Base-by-base conservation (phyloP, 37 sponge, comb jelly and placozoan genomes). In the Diacarnus erythraeanus region DNA sequence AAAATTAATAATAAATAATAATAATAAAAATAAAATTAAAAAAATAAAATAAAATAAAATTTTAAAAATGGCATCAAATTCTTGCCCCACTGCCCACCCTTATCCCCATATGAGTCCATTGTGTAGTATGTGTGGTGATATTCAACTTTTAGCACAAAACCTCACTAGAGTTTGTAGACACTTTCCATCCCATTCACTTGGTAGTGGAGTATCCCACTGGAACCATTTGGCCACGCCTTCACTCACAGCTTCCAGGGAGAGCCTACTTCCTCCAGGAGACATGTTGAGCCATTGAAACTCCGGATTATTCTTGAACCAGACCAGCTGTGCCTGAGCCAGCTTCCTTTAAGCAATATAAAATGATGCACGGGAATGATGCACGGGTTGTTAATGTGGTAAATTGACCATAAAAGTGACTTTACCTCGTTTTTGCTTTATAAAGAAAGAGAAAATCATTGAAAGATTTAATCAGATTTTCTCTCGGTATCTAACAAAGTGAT, bases 401-500 rank as follows among this genome's bases (percentile, higher is more conserved):
- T n/a, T n/a, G n/a, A n/a, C 61, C 61, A 60, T 60, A 60, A 26
- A n/a, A n/a, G n/a, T n/a, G n/a, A n/a, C n/a, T n/a, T 54, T 57
- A 92, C 93, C 93, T 84, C 43, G 93, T 88, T 57, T 77, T 77
- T 18, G 88, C 77, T 27, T 92, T 76, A 34, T 87, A 92, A 38
- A 30, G 43, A 41, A 18, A 35, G 21, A 92, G 59, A 44, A 92
- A 87, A 0, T 87, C 81, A 23, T 76, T 17, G 57, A 92, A 92
- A 2, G 18, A 27, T 72, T 65, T 42, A 17, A 33, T 47, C 26
- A 75, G 23, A 10, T 78, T 21, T 38, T 86, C 79, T 39, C 30
- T 43, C 20, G 77, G 81, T 23, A 81, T 25, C 82, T 87, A 41
- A 21, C n/a, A 23, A 33, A 10, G 38, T 3, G 22, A 22, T 47